These are phyloP conservation scores for Engystomops pustulosus DNA, from an alignment of 2,113 vertebrate genomes.

Conservation along the genomic window DNA sequence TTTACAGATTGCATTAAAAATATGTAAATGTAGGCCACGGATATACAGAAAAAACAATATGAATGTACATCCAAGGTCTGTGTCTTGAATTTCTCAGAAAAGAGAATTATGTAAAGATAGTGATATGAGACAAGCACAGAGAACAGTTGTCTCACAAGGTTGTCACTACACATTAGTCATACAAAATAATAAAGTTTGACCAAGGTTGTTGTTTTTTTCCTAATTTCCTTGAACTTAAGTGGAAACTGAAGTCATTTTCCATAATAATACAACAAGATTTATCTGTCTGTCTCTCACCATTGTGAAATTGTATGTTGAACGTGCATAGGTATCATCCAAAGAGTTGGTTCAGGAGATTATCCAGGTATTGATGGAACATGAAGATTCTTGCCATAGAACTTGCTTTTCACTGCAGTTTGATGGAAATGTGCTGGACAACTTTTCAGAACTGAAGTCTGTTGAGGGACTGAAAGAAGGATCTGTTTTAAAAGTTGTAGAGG, in stretches of 20 bases:
- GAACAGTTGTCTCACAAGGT: background rate
- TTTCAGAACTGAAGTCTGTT: slow-evolving; percentile 54
- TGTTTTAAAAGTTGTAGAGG: slow-evolving; percentile 59
- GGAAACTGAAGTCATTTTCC: background rate
- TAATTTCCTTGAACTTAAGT: background rate
- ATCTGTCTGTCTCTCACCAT: background rate
- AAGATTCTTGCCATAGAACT: slow-evolving; percentile 60
- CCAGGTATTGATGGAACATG: slow-evolving; percentile 62
- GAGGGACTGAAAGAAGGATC: slow-evolving; percentile 58
- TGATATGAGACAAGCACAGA: background rate
- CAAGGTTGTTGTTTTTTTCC: background rate
- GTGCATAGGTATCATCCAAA: slow-evolving; percentile 55
- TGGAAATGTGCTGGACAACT: slow-evolving; percentile 59
- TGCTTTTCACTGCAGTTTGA: slow-evolving; percentile 62
- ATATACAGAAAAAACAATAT: too few species aligned
- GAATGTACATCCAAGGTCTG: too few species aligned
- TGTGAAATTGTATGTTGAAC: background rate
- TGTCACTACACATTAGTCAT: background rate
- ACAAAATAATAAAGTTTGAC: background rate
- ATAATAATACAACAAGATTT: background rate
- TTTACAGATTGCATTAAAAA: background rate
- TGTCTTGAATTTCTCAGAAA: too few species aligned
- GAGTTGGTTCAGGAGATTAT: slow-evolving; percentile 62
- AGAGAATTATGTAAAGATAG: too few species aligned
- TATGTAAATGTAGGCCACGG: background rate